Conservation (phyloP, 35 echinoderm and acorn worm genomes). For the Strongylocentrotus purpuratus region DNA sequence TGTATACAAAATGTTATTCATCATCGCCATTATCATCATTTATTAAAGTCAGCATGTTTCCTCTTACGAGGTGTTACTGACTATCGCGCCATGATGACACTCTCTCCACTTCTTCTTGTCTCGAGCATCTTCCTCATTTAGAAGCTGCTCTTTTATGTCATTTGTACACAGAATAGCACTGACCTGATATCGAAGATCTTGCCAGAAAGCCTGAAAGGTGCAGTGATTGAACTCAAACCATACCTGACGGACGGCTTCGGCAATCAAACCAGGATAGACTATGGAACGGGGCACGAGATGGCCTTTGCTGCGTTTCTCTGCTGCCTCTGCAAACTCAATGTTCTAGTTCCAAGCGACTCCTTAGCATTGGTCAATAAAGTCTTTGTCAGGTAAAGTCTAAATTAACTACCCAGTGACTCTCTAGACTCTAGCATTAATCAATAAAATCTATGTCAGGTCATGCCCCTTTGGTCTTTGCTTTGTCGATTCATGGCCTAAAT, state of each 20-base stretch:
- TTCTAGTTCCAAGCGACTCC: slow-evolving; percentile 66
- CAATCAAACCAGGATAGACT: slow-evolving; percentile 89
- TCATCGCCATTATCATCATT: too few species aligned
- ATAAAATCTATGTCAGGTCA: slow-evolving; percentile 79
- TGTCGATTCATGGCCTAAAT: too few species aligned
- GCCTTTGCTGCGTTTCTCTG: slow-evolving; percentile 90
- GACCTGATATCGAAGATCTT: slow-evolving; percentile 61
- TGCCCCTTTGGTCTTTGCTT: too few species aligned
- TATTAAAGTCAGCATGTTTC: too few species aligned
- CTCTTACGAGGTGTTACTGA: too few species aligned
- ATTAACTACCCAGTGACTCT: too few species aligned
- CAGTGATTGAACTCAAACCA: slow-evolving; percentile 72
- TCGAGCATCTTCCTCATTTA: background rate
- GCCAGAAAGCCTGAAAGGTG: slow-evolving; percentile 47
- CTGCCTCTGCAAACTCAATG: slow-evolving; percentile 89
- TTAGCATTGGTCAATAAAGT: slow-evolving; percentile 72
- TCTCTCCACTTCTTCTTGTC: slow-evolving; percentile 79
- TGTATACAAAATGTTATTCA: background rate
- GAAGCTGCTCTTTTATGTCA: slow-evolving; percentile 52
- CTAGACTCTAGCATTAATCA: slow-evolving; percentile 66
- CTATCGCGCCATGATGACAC: too few species aligned
- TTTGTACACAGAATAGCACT: slow-evolving; percentile 68
- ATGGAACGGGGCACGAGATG: slow-evolving; percentile 98
- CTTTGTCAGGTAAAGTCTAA: slow-evolving; percentile 66
- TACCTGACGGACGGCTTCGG: slow-evolving; percentile 91